Percentiles rank a stretch among this genome's conserved stretches.
phyloP scores from a whole-genome alignment of 2,797 vertebrate species.

The Ataeniobius toweri region DNA sequence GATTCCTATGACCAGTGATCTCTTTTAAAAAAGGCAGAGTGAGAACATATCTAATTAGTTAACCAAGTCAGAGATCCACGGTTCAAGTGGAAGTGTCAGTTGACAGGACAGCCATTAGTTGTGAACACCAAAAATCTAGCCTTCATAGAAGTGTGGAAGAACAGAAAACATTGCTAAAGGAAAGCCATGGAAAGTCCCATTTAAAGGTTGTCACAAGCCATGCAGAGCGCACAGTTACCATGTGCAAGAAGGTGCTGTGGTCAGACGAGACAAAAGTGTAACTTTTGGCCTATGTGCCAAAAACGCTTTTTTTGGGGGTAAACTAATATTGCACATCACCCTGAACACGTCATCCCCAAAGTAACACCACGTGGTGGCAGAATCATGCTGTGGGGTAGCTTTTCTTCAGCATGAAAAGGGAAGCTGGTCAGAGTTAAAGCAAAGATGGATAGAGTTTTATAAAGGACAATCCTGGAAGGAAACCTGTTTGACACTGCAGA shows the following conservation, averaged over 20 bases:
- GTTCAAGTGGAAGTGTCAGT: neutral
- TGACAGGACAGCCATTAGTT: neutral
- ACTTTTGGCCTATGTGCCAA: too few relatives aligned
- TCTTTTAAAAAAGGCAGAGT: neutral
- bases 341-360: neutral
- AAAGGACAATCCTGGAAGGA: neutral
- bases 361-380: neutral
- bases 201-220: too few relatives aligned
- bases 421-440: neutral
- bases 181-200: neutral
- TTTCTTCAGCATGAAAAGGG: neutral
- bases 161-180: neutral
- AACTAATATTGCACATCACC: too few relatives aligned
- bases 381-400: neutral
- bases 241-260: too few relatives aligned
- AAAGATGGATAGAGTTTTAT: neutral
- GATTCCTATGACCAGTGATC: too few relatives aligned
- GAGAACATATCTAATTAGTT: neutral
- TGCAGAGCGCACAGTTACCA: too few relatives aligned
- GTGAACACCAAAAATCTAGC: neutral
- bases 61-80: neutral
- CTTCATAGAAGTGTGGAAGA: neutral
- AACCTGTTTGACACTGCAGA: neutral
- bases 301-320: too few relatives aligned
- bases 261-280: too few relatives aligned